Percentiles rank a stretch among this genome's conserved stretches.
Evolutionary conservation across 2,113 vertebrate species (phyloP).

Genomic region (Hemicordylus capensis): DNA sequence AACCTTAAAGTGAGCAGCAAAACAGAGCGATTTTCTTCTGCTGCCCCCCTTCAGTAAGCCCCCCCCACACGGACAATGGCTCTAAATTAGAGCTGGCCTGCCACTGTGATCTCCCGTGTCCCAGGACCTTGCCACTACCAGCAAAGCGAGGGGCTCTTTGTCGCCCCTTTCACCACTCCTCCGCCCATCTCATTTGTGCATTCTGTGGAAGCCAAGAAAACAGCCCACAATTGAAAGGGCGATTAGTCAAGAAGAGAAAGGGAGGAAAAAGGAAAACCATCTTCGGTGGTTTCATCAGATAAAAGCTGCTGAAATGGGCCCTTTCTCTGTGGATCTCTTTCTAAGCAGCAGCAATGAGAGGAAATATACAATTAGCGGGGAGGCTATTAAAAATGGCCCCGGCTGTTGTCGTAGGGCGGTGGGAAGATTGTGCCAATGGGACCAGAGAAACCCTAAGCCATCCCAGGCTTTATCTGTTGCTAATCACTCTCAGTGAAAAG

Average conservation of each 20-base stretch:
- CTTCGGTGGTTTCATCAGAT: slow-evolving; percentile 71
- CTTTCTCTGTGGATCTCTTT: slow-evolving; percentile 22
- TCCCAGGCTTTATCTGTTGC: slow-evolving; percentile 63
- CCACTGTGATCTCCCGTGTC: slow-evolving; percentile 47
- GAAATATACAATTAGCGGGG: slow-evolving; percentile 58
- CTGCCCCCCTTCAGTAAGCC: slow-evolving; percentile 42
- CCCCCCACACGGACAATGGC: slow-evolving; percentile 2
- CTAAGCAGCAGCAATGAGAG: slow-evolving; percentile 42
- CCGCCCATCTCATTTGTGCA: slow-evolving; percentile 26
- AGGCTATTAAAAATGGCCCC: slow-evolving; percentile 39
- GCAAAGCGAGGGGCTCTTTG: slow-evolving; percentile 50
- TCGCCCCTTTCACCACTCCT: slow-evolving; percentile 47
- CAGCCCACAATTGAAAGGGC: not conserved
- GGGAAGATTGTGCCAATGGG: slow-evolving; percentile 42
- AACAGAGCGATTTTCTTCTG: slow-evolving; percentile 40
- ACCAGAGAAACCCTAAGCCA: slow-evolving; percentile 12
- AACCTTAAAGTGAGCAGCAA: slow-evolving; percentile 29
- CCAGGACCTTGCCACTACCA: slow-evolving; percentile 21
- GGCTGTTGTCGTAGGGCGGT: slow-evolving; percentile 43
- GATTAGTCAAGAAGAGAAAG: slow-evolving; percentile 36
- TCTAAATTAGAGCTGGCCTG: slow-evolving; percentile 27
- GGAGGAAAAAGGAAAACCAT: slow-evolving; percentile 46
- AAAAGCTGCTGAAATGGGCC: slow-evolving; percentile 69
- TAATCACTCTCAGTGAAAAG: slow-evolving; percentile 62
- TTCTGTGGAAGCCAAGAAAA: slow-evolving; percentile 27